These are phyloP conservation scores for Holothuria scabra DNA, from an alignment of 53 echinoderm and acorn worm genomes.

Conservation along the genomic window DNA sequence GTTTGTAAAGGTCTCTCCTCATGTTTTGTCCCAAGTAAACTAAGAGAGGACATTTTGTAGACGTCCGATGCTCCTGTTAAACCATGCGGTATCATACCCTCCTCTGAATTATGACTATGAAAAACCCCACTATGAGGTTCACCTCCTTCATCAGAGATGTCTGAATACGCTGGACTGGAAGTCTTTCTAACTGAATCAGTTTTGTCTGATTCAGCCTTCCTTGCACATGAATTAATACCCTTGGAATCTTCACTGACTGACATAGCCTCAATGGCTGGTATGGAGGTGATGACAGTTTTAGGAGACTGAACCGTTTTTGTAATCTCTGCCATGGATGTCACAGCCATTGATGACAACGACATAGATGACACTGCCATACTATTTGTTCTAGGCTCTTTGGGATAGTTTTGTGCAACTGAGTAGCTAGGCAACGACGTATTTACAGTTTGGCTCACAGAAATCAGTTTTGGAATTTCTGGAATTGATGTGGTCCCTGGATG, in stretches of 20 bases:
- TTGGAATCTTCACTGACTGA: slow-evolving; percentile 35
- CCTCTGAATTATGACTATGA: slow-evolving; percentile 16
- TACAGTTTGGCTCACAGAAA: slow-evolving; percentile 83
- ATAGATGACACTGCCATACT: slow-evolving; percentile 23
- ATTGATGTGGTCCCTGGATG: slow-evolving; percentile 51
- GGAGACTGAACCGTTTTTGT: slow-evolving; percentile 56
- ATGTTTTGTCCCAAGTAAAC: slow-evolving; percentile 17
- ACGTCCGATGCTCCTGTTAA: not conserved
- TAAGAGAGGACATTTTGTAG: slow-evolving; percentile 40
- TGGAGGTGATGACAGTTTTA: slow-evolving; percentile 55
- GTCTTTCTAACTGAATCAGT: slow-evolving; percentile 17
- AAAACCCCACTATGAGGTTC: slow-evolving; percentile 57
- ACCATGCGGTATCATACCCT: not conserved
- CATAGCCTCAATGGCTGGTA: slow-evolving; percentile 46
- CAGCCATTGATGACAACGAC: slow-evolving; percentile 1
- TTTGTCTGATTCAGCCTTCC: slow-evolving; percentile 8
- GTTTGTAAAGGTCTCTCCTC: slow-evolving; percentile 17
- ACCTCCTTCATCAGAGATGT: slow-evolving; percentile 95
- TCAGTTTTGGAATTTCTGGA: slow-evolving; percentile 96
- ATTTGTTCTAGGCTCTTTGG: slow-evolving; percentile 34
- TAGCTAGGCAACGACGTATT: slow-evolving; percentile 59
- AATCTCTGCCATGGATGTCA: slow-evolving; percentile 27
- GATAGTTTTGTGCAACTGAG: not conserved
- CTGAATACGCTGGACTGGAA: slow-evolving; percentile 92
- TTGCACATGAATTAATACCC: not conserved